Base-by-base conservation (phyloP, 2,797 vertebrate species). In the Syndactyla subalaris region DNA sequence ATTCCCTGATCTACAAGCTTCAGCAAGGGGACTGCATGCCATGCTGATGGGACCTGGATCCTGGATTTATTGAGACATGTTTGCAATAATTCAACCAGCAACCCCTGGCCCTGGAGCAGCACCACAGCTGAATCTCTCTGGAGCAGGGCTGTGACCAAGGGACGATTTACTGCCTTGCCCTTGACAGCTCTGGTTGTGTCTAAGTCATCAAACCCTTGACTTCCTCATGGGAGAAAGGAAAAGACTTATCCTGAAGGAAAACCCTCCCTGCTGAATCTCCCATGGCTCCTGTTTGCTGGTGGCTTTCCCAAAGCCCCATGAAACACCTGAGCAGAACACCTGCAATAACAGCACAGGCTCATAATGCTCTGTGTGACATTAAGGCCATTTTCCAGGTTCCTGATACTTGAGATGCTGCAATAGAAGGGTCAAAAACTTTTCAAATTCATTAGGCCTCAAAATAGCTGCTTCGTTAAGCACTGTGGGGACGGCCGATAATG, bases 381-480 rank as follows among this genome's bases (percentile, higher is more conserved):
- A 49, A 67, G 76, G 41, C 78, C 24, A 68, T 79, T 68, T 90
- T 93, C 88, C 86, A 94, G 91, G 36, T 57, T 81, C 48, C 22
- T 30, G 90, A 26, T 52, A 14, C 45, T 65, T 38, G 58, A 89
- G 78, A 62, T 1, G 5, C 52, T 34, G 72, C 74, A 43, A 77
- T 41, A 89, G 46, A 82, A 84, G 73, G 79, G 79, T 85, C 93
- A 93, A 55, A 54, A 83, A 46, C 45, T 85, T 82, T 24, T 36
- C 58, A 34, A 24, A 93, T 93, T 72, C 78, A 57, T 61, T 70
- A 91, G 27, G 15, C 57, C 39, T 72, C 48, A 10, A 65, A 85
- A 65, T 8, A 10, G 65, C 63, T 75, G 95, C 89, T 90, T 91
- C 76, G n/a, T 91, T 89, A 93, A 83, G 79, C 45, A 62, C 73